Conservation (phyloP, 2,113 vertebrate genomes). For the Benitochromis conjunctus region DNA sequence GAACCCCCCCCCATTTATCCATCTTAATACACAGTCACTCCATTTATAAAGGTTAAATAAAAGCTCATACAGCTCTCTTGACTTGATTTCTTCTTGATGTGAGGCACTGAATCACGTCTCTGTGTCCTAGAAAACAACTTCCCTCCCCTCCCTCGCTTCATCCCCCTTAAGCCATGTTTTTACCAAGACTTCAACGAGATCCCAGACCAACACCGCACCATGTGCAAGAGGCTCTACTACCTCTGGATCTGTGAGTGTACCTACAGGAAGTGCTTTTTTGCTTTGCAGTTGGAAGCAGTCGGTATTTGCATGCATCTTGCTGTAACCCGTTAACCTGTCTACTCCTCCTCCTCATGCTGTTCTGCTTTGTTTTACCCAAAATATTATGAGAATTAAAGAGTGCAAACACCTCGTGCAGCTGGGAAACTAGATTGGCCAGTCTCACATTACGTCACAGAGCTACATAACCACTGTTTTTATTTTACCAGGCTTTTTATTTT, state of each 20-base stretch:
- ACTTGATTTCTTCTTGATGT: not conserved
- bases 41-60: not conserved
- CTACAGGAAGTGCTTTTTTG: not conserved
- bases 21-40: not conserved
- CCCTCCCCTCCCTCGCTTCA: conserved; percentile 91
- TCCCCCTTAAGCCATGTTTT: conserved; percentile 97
- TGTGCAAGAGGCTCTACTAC: conserved; percentile 95
- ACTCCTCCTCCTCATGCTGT: not conserved
- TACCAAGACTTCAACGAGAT: conserved; percentile 98
- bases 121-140: conserved; percentile 91
- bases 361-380: conserved; percentile 59
- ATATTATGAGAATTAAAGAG: conserved; percentile 34
- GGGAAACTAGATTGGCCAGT: conserved; percentile 4
- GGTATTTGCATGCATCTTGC: not conserved
- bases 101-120: not conserved
- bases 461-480: not conserved
- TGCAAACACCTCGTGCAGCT: not conserved
- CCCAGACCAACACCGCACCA: conserved; percentile 84
- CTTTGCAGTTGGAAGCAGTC: not conserved
- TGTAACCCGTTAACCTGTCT: not conserved
- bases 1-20: not conserved
- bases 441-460: not conserved
- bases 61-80: not conserved
- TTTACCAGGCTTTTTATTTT: not conserved
- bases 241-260: conserved; percentile 93